Evolutionary conservation across 2,113 vertebrate genomes (phyloP), one percentile per base, ranked within the genome.

Genomic region (Phaethornis superciliosus): DNA sequence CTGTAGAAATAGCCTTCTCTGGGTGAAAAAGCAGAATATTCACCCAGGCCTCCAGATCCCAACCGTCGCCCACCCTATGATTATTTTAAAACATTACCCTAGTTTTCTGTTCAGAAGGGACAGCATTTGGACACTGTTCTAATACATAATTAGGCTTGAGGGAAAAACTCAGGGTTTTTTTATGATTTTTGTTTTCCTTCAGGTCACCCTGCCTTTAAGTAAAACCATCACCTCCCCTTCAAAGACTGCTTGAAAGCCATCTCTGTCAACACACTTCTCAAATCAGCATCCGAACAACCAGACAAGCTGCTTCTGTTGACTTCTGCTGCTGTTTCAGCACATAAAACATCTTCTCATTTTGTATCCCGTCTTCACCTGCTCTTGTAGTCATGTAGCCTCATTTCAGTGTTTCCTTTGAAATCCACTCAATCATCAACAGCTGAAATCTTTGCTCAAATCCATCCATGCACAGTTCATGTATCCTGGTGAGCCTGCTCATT

Each of bases 381-480:
- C 91, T 86, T 89, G 56, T 64, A 93, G 74, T 71, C 67, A 68
- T 71, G 64, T 70, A 12, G 49, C 56, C 52, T 93, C 64, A 90
- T 97, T 90, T 92, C 90, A 94, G 46, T 76, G 88, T 95, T 93
- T 95, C 91, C 93, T 95, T 95, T 95, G 94, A 96, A 94, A 96
- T 67, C 63, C 89, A 83, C 68, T 95, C 91, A 81, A 68, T 95
- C 91, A 94, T 49, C 88, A 94, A 79, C 49, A 78, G 72, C 71
- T 94, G 93, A 91, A 95, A 95, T 91, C 71, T 95, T 68, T 90
- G 81, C 93, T 95, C 80, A 85, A 95, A 94, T 88, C 90, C 85
- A 54, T 84, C 88, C 69, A 54, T 81, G 72, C 82, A 81, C 72
- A 71, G 83, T 95, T 93, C 88, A 85, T 46, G 85, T 90, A 71